phyloP scores from a whole-genome alignment of 2,797 vertebrate species.

The Darevskia nairensis region DNA sequence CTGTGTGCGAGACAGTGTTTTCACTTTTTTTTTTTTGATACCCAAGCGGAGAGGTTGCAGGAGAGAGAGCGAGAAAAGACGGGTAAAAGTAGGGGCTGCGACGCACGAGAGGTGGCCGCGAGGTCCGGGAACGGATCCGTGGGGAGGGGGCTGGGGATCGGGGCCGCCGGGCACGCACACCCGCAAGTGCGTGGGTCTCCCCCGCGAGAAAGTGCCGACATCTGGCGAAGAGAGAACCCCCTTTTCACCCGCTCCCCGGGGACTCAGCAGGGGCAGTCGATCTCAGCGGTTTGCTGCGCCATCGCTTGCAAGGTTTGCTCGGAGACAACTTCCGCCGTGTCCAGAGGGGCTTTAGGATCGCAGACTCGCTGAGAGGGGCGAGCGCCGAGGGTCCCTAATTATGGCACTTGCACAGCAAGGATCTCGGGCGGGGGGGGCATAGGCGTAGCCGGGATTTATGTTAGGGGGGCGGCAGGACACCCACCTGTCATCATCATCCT shows the following conservation, averaged over 20 bases:
- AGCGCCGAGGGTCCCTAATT: no score
- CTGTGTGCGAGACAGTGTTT: constrained; percentile 22
- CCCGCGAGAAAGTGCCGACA: not conserved
- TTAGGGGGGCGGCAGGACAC: no score
- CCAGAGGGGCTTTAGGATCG: not conserved
- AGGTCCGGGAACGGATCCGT: not conserved
- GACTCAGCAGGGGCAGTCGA: not conserved
- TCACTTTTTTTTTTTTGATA: constrained; percentile 9
- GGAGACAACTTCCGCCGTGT: not conserved
- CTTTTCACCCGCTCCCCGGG: not conserved
- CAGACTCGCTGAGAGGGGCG: not conserved
- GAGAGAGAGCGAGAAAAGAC: not conserved
- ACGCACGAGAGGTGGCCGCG: not conserved
- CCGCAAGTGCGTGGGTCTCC: not conserved
- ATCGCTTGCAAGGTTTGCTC: not conserved
- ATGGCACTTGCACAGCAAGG: no score
- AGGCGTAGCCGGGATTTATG: no score
- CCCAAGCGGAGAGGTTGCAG: not conserved
- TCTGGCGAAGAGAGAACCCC: not conserved
- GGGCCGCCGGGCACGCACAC: not conserved
- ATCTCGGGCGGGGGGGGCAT: no score
- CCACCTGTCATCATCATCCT: no score
- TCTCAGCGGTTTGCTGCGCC: not conserved
- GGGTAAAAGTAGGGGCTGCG: not conserved
- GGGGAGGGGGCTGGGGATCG: not conserved